Percentiles rank a stretch among this genome's conserved stretches.
phyloP scores from a whole-genome alignment of 2,888 invertebrate genomes.

The Lasius platythorax region DNA sequence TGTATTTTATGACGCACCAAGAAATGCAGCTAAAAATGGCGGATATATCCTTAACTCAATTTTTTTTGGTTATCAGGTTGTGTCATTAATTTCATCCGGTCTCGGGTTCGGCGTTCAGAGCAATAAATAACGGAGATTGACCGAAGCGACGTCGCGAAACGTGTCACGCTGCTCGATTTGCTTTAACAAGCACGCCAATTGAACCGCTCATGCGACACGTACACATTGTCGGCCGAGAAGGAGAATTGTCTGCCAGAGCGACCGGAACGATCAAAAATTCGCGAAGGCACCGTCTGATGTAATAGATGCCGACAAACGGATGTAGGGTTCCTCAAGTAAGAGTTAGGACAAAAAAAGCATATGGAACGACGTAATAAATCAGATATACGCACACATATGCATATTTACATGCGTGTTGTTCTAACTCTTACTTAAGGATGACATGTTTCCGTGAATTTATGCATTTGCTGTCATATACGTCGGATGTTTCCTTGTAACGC shows the following conservation, averaged over 20 bases:
- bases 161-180: slow-evolving; percentile 17
- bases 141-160: slow-evolving; percentile 1
- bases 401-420: neutral
- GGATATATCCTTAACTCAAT: slow-evolving; percentile 1
- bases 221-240: neutral
- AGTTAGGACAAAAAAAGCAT: too few species aligned
- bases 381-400: neutral
- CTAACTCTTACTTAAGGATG: neutral
- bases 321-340: neutral
- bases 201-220: slow-evolving; percentile 21
- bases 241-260: neutral
- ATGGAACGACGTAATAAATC: neutral
- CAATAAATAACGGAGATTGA: neutral
- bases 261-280: neutral
- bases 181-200: slow-evolving; percentile 36
- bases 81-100: slow-evolving; percentile 19
- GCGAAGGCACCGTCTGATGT: neutral
- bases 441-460: slow-evolving; percentile 56
- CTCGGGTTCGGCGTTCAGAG: neutral
- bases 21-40: neutral
- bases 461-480: neutral
- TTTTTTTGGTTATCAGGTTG: neutral
- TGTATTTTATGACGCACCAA: neutral
- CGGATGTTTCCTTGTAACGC: neutral
- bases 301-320: slow-evolving; percentile 47